Conservation (phyloP, 1,140 invertebrate genomes). For the Mylabris phalerata region DNA sequence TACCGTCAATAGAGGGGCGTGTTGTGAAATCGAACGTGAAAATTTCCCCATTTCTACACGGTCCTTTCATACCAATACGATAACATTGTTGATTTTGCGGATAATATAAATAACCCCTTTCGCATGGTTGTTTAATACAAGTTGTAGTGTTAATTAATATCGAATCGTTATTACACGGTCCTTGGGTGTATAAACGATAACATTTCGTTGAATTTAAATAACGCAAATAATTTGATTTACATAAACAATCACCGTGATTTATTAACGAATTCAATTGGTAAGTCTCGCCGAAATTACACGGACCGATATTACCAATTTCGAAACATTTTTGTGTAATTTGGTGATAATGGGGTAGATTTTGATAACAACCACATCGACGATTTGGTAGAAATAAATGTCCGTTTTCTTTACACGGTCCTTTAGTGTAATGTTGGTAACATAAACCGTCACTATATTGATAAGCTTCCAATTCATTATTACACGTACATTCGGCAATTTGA, state of each 20-base stretch:
- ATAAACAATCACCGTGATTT: conserved; percentile 52
- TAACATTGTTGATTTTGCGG: conserved; percentile 65
- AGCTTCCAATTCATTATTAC: conserved; percentile 42
- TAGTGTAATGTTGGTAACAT: conserved; percentile 71
- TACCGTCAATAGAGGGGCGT: conserved; percentile 64
- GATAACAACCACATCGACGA: conserved; percentile 62
- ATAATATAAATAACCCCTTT: conserved; percentile 64
- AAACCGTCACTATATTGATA: conserved; percentile 52
- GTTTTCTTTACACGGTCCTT: conserved; percentile 64
- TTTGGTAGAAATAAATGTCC: conserved; percentile 69
- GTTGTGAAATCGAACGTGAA: conserved; percentile 71
- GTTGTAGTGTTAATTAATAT: conserved; percentile 57
- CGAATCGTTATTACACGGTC: conserved; percentile 60
- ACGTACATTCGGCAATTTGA: conserved; percentile 55
- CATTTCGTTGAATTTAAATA: conserved; percentile 59
- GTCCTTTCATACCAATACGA: conserved; percentile 63
- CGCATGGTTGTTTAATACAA: conserved; percentile 61
- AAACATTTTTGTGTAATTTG: conserved; percentile 60
- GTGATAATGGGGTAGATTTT: conserved; percentile 64
- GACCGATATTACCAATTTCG: conserved; percentile 66
- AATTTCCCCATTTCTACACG: conserved; percentile 60
- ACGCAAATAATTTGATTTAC: conserved; percentile 62
- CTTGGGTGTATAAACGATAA: conserved; percentile 67
- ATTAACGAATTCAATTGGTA: conserved; percentile 47
- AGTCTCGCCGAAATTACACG: conserved; percentile 62